Evolutionary conservation across 2,888 invertebrate species (phyloP).

Genomic region (Nephrotoma appendiculata): DNA sequence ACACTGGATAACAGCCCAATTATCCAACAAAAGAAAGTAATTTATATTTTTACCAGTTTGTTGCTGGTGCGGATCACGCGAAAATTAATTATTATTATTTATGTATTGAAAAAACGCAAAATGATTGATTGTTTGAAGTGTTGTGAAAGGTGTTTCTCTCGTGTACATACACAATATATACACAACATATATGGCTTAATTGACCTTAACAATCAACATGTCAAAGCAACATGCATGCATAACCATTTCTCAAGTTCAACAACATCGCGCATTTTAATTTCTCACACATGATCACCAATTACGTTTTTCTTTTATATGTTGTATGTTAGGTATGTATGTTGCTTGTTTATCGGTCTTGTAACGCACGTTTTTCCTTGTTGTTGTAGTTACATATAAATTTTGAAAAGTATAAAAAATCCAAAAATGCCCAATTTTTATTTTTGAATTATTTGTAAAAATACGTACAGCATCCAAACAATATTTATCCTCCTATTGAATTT

Average conservation of each 20-base stretch:
- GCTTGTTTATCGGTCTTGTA: background rate
- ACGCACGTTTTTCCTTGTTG: background rate
- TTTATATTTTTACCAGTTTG: background rate
- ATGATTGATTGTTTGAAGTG: background rate
- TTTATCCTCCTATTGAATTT: background rate
- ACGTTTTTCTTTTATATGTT: background rate
- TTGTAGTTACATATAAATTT: background rate
- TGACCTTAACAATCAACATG: background rate
- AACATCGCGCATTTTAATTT: background rate
- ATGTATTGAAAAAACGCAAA: background rate
- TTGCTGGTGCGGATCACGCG: background rate
- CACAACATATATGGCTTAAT: background rate
- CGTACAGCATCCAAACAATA: background rate
- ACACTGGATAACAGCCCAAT: background rate
- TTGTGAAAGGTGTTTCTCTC: background rate
- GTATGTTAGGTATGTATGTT: background rate
- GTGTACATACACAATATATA: background rate
- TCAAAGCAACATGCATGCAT: background rate
- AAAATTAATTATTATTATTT: background rate
- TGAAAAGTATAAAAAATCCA: background rate
- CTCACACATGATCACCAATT: background rate
- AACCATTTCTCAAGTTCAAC: background rate
- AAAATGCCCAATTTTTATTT: background rate
- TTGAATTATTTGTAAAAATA: background rate
- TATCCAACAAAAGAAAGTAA: background rate